phyloP scores from a whole-genome alignment of 2,797 vertebrate species.

The Galagoides demidoff region DNA sequence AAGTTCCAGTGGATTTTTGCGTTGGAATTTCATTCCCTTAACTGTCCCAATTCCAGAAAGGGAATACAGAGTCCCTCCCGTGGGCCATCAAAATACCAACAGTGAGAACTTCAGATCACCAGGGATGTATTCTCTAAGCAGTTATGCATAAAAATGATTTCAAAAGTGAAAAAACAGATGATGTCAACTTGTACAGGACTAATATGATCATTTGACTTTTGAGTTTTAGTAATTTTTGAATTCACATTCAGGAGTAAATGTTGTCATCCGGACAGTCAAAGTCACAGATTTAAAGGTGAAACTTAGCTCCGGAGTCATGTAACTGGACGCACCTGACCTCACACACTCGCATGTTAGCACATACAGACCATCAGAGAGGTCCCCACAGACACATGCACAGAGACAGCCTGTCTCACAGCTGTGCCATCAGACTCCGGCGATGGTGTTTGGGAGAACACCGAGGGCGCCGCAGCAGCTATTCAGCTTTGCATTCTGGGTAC shows the following conservation, averaged over 20 bases:
- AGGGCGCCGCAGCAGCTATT: background rate
- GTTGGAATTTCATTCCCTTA: background rate
- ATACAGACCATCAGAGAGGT: background rate
- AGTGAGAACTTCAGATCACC: background rate
- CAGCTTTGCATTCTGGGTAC: background rate
- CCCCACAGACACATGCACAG: rapidly evolving
- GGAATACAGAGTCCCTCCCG: rapidly evolving
- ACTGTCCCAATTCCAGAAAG: rapidly evolving
- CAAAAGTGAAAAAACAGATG: background rate
- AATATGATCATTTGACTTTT: background rate
- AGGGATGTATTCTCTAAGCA: background rate
- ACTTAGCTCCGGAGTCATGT: background rate
- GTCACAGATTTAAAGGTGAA: background rate
- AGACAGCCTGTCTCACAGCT: rapidly evolving
- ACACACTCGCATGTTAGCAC: no score
- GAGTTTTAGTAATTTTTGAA: background rate
- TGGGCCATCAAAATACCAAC: background rate
- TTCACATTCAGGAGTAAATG: background rate
- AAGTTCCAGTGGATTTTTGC: background rate
- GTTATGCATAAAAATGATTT: background rate
- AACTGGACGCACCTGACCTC: background rate
- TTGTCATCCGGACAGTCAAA: no score
- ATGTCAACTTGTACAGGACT: background rate
- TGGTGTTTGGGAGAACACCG: background rate
- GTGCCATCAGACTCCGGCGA: no score